These are phyloP conservation scores for Iselma pallidipennis DNA, from an alignment of 2,888 invertebrate species.

Conservation along the genomic window DNA sequence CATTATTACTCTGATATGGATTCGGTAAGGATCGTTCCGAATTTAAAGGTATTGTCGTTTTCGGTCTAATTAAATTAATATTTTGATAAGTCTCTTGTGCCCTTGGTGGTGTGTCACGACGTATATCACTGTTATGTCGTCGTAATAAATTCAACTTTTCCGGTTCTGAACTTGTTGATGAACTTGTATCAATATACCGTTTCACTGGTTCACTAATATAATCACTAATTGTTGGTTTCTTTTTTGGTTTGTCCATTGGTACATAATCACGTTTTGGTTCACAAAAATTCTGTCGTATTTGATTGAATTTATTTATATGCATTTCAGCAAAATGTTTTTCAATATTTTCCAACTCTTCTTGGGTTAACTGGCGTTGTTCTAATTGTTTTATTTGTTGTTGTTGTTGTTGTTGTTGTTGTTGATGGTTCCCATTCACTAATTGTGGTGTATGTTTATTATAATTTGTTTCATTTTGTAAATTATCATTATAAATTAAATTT, in stretches of 20 bases:
- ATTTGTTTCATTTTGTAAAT: constrained; percentile 50
- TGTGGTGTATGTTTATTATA: constrained; percentile 45
- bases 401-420: constrained; percentile 17
- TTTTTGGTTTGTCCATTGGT: constrained; percentile 40
- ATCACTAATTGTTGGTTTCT: constrained; percentile 34
- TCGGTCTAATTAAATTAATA: constrained; percentile 51
- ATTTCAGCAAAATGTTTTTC: constrained; percentile 45
- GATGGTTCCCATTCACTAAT: constrained; percentile 24
- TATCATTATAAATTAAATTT: constrained; percentile 42
- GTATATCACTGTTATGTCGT: constrained; percentile 7
- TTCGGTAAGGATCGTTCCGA: constrained; percentile 52
- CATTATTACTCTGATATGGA: constrained; percentile 44
- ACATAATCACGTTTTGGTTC: constrained; percentile 39
- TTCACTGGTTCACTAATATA: constrained; percentile 40
- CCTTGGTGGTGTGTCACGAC: constrained; percentile 45
- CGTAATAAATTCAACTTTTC: constrained; percentile 38
- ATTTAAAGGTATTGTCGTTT: constrained; percentile 52
- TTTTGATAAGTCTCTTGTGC: constrained; percentile 48
- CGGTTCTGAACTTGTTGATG: constrained; percentile 52
- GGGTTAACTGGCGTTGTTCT: constrained; percentile 10
- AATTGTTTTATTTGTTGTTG: constrained; percentile 14
- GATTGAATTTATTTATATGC: constrained; percentile 46
- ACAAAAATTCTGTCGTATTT: constrained; percentile 42
- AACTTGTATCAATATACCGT: constrained; percentile 52
- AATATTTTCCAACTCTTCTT: constrained; percentile 32